These are phyloP conservation scores for Drosophila santomea DNA, from an alignment of 1,140 invertebrate species.

Conservation along the genomic window DNA sequence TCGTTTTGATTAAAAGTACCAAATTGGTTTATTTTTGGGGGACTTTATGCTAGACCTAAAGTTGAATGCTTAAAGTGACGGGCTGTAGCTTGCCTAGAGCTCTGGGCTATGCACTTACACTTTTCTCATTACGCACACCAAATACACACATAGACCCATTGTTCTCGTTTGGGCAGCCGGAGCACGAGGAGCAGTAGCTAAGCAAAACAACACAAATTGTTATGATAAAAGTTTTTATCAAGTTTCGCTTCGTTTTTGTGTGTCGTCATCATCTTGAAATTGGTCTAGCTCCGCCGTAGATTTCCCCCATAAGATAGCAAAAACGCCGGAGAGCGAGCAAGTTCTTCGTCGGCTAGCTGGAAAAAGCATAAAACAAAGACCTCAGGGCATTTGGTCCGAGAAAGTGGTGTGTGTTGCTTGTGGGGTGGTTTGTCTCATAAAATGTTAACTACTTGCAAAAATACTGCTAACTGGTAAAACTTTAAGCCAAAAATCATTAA, in stretches of 20 bases:
- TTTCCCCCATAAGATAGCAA: conserved; percentile 59
- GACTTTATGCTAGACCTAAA: background rate
- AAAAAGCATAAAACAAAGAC: conserved; percentile 71
- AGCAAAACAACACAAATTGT: conserved; percentile 80
- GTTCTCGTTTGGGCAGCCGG: conserved; percentile 24
- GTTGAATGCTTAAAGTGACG: conserved; percentile 23
- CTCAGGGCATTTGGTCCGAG: conserved; percentile 18
- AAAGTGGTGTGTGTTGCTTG: conserved; percentile 30
- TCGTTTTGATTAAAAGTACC: no score
- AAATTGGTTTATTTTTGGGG: background rate
- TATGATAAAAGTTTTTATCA: conserved; percentile 84
- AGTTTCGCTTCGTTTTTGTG: conserved; percentile 64
- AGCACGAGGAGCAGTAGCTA: conserved; percentile 22
- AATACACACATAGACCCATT: conserved; percentile 46
- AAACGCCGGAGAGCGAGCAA: conserved; percentile 4
- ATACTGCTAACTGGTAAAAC: conserved; percentile 81
- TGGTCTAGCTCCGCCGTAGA: conserved; percentile 36
- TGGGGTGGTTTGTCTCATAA: conserved; percentile 66
- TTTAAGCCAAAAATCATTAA: conserved; percentile 83
- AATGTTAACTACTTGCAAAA: conserved; percentile 82
- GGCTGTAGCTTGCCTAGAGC: conserved; percentile 11
- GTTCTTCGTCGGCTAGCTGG: conserved; percentile 14
- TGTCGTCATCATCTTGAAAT: conserved; percentile 51
- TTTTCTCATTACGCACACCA: conserved; percentile 69
- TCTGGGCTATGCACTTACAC: conserved; percentile 61